Evolutionary conservation across 1,140 invertebrate genomes (phyloP).

Genomic region (Potamilus streckersoni): DNA sequence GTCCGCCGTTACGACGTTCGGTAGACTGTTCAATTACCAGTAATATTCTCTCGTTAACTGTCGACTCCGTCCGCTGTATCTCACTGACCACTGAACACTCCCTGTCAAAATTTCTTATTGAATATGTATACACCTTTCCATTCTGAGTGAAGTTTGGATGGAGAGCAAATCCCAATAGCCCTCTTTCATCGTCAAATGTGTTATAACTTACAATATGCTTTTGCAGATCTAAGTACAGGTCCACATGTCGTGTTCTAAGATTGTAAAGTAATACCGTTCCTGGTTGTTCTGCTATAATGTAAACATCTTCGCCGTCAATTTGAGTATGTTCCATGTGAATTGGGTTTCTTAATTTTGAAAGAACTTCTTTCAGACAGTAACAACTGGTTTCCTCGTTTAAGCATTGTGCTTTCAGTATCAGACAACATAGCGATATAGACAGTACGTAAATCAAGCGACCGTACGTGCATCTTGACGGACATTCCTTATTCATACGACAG

Average conservation of each 20-base stretch:
- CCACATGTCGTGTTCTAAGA: neutral
- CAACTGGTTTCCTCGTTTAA: neutral
- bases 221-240: conserved; percentile 7
- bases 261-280: conserved; percentile 15
- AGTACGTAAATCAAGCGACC: no score
- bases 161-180: conserved; percentile 19
- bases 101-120: conserved; percentile 6
- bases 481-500: no score
- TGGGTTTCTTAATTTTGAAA: conserved; percentile 19
- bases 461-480: no score
- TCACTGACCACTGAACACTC: conserved; percentile 12
- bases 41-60: conserved; percentile 4
- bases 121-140: conserved; percentile 17
- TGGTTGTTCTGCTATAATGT: conserved; percentile 23
- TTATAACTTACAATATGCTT: neutral
- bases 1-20: conserved; percentile 18
- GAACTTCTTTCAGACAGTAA: conserved; percentile 14
- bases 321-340: conserved; percentile 18
- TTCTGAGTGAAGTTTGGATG: conserved; percentile 25
- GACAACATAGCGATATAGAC: no score
- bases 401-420: no score
- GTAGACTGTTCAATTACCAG: conserved; percentile 22
- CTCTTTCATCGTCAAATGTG: conserved; percentile 4
- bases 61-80: conserved; percentile 6
- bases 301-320: conserved; percentile 10